Conservation (phyloP, 2,888 invertebrate species). For the Lasioglossum malachurum region DNA sequence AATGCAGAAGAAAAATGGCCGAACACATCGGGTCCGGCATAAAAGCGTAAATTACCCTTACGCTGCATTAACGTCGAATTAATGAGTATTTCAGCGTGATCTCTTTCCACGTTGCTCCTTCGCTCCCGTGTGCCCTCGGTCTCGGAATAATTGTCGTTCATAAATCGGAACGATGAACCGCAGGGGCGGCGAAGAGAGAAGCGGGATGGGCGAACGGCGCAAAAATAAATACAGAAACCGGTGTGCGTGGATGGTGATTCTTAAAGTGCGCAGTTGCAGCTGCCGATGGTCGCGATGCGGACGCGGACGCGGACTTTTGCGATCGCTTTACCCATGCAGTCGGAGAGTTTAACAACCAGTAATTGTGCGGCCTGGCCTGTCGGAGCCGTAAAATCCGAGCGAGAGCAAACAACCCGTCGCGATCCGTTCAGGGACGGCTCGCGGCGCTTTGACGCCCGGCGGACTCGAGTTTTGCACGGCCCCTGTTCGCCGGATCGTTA, state of each 20-base stretch:
- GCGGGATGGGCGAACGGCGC: not conserved
- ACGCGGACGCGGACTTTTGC: constrained; percentile 63
- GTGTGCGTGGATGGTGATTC: constrained; percentile 58
- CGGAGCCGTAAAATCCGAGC: constrained; percentile 80
- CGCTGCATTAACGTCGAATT: constrained; percentile 57
- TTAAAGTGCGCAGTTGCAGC: constrained; percentile 62
- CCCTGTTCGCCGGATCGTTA: constrained; percentile 17
- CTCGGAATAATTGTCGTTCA: constrained; percentile 45
- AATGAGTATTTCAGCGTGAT: constrained; percentile 55
- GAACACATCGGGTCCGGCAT: constrained; percentile 35
- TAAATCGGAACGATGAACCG: constrained; percentile 55
- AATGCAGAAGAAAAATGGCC: constrained; percentile 39
- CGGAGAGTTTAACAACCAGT: constrained; percentile 81
- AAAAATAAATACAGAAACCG: constrained; percentile 59
- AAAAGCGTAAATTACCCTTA: constrained; percentile 58
- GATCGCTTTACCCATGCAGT: constrained; percentile 67
- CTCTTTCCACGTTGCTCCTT: constrained; percentile 2
- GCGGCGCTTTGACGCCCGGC: constrained; percentile 63
- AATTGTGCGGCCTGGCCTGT: constrained; percentile 80
- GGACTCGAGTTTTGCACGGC: constrained; percentile 25
- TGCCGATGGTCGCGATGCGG: constrained; percentile 64
- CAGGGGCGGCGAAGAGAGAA: not conserved
- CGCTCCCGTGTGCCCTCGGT: constrained; percentile 12
- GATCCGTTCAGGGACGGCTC: constrained; percentile 65
- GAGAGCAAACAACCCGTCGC: constrained; percentile 79